A percentile compares a stretch with the other conserved stretches of the same genome.
Conservation (phyloP, 2,888 invertebrate genomes). For the Chesias legatella region DNA sequence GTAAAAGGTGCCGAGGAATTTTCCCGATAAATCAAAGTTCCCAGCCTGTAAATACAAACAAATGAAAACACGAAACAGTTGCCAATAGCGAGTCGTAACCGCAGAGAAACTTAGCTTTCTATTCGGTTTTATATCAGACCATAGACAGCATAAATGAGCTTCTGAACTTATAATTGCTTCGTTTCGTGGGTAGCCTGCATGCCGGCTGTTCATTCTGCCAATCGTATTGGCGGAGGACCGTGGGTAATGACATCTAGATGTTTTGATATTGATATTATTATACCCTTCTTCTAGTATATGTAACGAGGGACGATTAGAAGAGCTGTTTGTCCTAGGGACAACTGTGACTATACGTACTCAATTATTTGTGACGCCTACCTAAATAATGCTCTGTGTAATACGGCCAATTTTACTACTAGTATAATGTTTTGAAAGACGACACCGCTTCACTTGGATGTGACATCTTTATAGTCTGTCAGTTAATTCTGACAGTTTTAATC, state of each 20-base stretch:
- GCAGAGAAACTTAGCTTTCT: conserved; percentile 61
- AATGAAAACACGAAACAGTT: conserved; percentile 35
- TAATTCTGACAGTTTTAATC: no score
- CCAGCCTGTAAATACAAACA: conserved; percentile 6
- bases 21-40: conserved; percentile 1
- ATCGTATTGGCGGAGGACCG: conserved; percentile 14
- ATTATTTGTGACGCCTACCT: no score
- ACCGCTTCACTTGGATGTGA: no score
- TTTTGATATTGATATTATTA: background rate
- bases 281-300: no score
- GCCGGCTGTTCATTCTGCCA: conserved; percentile 29
- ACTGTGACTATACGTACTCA: no score
- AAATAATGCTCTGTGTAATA: no score
- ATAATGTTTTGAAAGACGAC: no score
- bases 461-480: no score
- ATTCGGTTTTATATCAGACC: conserved; percentile 70
- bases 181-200: conserved; percentile 61
- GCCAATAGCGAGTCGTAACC: conserved; percentile 50
- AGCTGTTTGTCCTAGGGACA: no score
- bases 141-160: conserved; percentile 77
- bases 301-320: no score
- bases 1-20: background rate
- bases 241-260: conserved; percentile 8
- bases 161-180: conserved; percentile 78
- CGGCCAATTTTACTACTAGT: no score